Base-by-base conservation (phyloP, 2,888 invertebrate genomes). In the Drosophila cyrtoloma region DNA sequence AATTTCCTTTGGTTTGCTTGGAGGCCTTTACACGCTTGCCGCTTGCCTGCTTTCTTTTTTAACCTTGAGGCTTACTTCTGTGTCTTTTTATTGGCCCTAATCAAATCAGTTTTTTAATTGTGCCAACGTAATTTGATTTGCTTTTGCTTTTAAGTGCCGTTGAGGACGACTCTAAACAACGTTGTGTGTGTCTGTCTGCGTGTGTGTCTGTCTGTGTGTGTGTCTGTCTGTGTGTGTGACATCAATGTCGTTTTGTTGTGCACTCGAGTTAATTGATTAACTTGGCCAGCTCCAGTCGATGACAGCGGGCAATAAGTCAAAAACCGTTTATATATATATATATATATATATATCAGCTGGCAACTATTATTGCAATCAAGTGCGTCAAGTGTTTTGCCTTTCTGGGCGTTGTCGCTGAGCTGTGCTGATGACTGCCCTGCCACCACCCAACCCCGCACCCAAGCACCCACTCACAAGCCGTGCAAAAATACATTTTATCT, bases 261-360 rank as follows among this genome's bases (percentile, higher is more conserved):
- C 62, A 85, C 85, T 90, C 35, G 71, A 88, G 88, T 75, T 88
- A 86, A 88, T 90, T 86, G 90, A 89, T 86, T 89, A 84, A 84
- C 90, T 79, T 89, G 52, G 55, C 19, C 32, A 51, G 33, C n/a
- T 16, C 26, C 59, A 68, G 65, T 55, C 61, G 77, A 59, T 61
- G 53, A 9, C 47, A 26, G 26, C n/a, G 16, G 71, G 72, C 78
- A 81, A 73, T 68, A 84, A 69, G 66, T 75, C 79, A 58, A 67
- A 71, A 56, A 37, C 52, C n/a, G 39, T 4, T 58, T 59, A 59
- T 14, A 32, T n/a, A 42, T n/a, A 30, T 30, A 30, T 30, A 30
- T 7, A 30, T 32, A 10, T 5, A 22, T 42, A 42, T 52, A 42
- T 73, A 60, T 56, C 60, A 61, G 51, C 14, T 51, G 35, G 32